Percentiles rank a stretch among this genome's conserved stretches.
These are phyloP conservation scores for Euwallacea fornicatus DNA, from an alignment of 1,140 invertebrate species.

Conservation along the genomic window DNA sequence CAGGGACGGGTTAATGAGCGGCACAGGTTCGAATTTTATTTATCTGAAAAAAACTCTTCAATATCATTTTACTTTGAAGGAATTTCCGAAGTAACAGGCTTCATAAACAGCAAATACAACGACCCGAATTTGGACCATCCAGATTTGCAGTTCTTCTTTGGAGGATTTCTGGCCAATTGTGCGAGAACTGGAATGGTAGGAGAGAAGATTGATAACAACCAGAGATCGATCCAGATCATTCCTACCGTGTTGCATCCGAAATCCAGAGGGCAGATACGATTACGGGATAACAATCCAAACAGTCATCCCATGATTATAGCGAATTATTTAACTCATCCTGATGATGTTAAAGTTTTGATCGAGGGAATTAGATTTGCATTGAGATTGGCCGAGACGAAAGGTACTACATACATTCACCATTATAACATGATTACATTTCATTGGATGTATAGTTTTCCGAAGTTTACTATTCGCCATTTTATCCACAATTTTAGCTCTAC, in stretches of 20 bases:
- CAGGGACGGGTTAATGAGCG: conserved; percentile 81
- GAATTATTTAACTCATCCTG: conserved; percentile 72
- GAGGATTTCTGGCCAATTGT: conserved; percentile 79
- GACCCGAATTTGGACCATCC: conserved; percentile 75
- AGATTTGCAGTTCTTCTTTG: conserved; percentile 84
- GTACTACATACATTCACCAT: conserved; percentile 22
- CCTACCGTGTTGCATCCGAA: conserved; percentile 74
- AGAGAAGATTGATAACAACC: conserved; percentile 66
- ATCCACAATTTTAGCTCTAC: conserved; percentile 56
- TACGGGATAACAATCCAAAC: conserved; percentile 68
- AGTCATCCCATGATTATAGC: conserved; percentile 78
- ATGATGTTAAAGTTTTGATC: conserved; percentile 71
- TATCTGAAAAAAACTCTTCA: neutral
- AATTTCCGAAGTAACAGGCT: conserved; percentile 79
- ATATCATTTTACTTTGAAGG: conserved; percentile 51
- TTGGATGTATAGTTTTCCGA: too few species aligned
- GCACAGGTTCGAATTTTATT: conserved; percentile 62
- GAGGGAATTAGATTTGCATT: conserved; percentile 80
- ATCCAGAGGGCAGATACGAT: conserved; percentile 73
- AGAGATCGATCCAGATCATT: conserved; percentile 63
- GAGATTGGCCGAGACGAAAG: conserved; percentile 68
- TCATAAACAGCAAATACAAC: conserved; percentile 79
- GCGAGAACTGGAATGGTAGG: conserved; percentile 83
- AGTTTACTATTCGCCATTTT: too few species aligned
- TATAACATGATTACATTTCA: too few species aligned